Evolutionary conservation across 2,113 vertebrate species (phyloP).

Genomic region (Ctenomys sociabilis): DNA sequence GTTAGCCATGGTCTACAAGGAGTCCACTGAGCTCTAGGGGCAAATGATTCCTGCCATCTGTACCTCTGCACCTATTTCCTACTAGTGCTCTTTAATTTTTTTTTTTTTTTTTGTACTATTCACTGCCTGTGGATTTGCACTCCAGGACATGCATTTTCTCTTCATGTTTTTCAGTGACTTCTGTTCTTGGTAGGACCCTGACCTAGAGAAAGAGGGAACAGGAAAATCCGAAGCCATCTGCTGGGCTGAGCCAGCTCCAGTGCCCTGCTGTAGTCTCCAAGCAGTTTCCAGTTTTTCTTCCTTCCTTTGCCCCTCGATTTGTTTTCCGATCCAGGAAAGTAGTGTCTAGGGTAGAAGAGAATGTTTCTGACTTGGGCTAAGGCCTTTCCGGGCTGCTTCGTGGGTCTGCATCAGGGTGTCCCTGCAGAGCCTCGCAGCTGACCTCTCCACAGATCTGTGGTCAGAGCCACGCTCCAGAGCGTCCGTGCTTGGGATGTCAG

Average conservation of each 20-base stretch:
- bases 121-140: not conserved
- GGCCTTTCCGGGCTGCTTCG: not conserved
- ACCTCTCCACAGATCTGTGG: not conserved
- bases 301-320: not conserved
- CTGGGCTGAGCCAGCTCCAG: not conserved
- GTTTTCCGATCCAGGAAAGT: conserved; percentile 24
- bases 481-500: not conserved
- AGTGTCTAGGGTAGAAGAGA: not conserved
- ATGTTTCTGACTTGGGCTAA: not conserved
- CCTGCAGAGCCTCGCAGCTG: not conserved
- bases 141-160: not conserved
- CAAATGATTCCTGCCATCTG: not conserved
- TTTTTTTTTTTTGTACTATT: conserved; percentile 20
- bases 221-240: not conserved
- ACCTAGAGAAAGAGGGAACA: not conserved
- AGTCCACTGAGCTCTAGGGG: not conserved
- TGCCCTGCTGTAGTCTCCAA: not conserved
- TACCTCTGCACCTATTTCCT: not conserved
- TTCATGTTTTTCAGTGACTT: not conserved
- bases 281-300: not conserved
- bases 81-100: not conserved
- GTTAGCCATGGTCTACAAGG: not conserved
- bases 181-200: not conserved
- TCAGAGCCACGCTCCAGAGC: not conserved
- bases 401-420: not conserved